Percentiles rank a stretch among this genome's conserved stretches.
Conservation (phyloP, 2,888 invertebrate genomes). For the Torymus tubicola region DNA sequence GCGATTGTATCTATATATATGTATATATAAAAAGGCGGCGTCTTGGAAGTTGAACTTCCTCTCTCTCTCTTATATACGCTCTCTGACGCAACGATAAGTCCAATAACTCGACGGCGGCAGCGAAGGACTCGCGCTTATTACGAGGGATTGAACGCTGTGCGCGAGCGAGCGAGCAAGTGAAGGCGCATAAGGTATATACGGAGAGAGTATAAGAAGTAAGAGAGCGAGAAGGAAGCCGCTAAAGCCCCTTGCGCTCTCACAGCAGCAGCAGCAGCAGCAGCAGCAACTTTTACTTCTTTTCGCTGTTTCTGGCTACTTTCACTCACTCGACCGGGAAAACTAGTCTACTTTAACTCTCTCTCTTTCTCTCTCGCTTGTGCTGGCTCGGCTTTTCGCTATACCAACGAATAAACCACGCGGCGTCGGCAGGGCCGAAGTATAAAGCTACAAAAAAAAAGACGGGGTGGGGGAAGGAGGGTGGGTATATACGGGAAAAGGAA, state of each 20-base stretch:
- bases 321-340: slow-evolving; percentile 38
- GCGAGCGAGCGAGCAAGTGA: not conserved
- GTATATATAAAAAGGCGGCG: not conserved
- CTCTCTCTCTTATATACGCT: not conserved
- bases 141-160: not conserved
- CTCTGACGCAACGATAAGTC: slow-evolving; percentile 29
- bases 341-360: slow-evolving; percentile 31
- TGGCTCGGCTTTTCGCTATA: slow-evolving; percentile 8
- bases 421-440: not conserved
- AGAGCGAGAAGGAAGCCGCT: no score
- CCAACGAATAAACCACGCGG: no score
- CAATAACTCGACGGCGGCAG: slow-evolving; percentile 13
- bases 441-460: not conserved
- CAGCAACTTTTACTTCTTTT: slow-evolving; percentile 46
- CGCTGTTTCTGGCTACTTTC: slow-evolving; percentile 39
- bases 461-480: not conserved
- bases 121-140: not conserved
- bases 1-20: no score
- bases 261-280: no score
- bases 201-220: no score
- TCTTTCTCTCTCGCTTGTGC: not conserved
- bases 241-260: no score
- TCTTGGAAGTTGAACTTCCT: slow-evolving; percentile 15
- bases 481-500: not conserved
- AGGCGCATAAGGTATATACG: not conserved